These are phyloP conservation scores for Papilio gigon DNA, from an alignment of 2,888 invertebrate species.

Conservation along the genomic window DNA sequence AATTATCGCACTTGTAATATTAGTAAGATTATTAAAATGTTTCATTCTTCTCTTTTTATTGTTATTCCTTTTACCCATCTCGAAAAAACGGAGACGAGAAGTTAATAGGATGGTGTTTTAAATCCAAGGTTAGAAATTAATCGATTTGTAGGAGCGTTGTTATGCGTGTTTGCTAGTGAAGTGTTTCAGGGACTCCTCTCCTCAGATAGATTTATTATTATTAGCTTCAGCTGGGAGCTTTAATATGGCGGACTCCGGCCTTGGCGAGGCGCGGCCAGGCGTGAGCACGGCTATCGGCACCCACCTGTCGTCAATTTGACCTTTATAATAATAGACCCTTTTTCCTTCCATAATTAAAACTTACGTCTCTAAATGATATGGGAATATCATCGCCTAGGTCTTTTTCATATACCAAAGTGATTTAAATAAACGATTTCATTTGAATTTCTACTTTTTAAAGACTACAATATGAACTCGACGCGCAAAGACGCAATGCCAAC, in stretches of 20 bases:
- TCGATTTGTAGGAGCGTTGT: not conserved
- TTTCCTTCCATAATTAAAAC: conserved; percentile 4
- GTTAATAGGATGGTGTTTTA: too few species aligned
- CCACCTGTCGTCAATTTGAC: conserved; percentile 65
- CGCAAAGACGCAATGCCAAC: not conserved
- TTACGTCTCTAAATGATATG: not conserved
- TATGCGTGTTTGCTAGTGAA: not conserved
- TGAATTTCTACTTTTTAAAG: not conserved
- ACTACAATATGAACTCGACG: not conserved
- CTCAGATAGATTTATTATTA: conserved; percentile 2
- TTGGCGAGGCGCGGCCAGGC: conserved; percentile 20
- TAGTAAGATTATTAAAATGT: too few species aligned
- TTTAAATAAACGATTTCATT: not conserved
- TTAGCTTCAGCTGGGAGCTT: conserved; percentile 5
- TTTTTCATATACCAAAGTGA: not conserved
- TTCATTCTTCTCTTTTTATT: too few species aligned
- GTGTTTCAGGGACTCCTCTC: conserved; percentile 2
- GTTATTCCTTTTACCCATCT: too few species aligned
- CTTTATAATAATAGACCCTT: conserved; percentile 54
- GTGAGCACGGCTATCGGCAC: conserved; percentile 41
- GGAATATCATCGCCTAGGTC: not conserved
- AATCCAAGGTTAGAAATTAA: not conserved
- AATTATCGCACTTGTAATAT: too few species aligned
- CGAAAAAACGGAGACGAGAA: too few species aligned
- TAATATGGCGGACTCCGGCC: conserved; percentile 17